A percentile compares a stretch with the other conserved stretches of the same genome.
Evolutionary conservation across 2,888 invertebrate species (phyloP).

Genomic region (Parapristionchus giblindavisi): DNA sequence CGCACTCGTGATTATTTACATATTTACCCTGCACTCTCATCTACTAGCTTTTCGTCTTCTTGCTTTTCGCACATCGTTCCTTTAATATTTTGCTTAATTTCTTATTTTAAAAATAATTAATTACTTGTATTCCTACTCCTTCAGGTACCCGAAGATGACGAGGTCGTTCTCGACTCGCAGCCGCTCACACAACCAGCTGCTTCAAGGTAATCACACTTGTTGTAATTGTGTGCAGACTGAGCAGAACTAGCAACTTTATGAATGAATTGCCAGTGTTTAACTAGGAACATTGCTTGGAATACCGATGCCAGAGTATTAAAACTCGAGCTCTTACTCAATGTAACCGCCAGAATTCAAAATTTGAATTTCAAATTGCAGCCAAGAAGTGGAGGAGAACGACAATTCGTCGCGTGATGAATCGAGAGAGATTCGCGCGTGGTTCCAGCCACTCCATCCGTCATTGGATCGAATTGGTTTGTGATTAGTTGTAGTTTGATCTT

Average conservation of each 20-base stretch:
- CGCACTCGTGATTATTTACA: too few species aligned
- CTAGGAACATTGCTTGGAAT: too few species aligned
- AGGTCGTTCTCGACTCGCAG: conserved; percentile 21
- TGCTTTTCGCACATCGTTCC: neutral
- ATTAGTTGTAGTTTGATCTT: neutral
- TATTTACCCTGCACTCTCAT: too few species aligned
- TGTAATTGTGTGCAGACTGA: too few species aligned
- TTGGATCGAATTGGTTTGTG: conserved; percentile 4
- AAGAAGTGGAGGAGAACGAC: neutral
- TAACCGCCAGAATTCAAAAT: too few species aligned
- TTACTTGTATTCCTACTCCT: neutral
- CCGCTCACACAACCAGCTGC: conserved; percentile 7
- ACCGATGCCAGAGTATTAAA: too few species aligned
- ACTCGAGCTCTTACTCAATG: too few species aligned
- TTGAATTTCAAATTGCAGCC: conserved; percentile 4
- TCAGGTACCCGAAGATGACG: conserved; percentile 6
- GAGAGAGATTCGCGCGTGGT: conserved; percentile 8
- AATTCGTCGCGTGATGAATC: neutral
- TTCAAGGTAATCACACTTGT: conserved; percentile 14
- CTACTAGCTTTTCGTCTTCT: neutral
- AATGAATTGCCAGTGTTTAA: too few species aligned
- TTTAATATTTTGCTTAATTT: too few species aligned
- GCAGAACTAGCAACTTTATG: neutral
- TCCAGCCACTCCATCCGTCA: neutral
- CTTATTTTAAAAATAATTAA: too few species aligned